Percentiles rank a stretch among this genome's conserved stretches.
These are phyloP conservation scores for Panthera uncia DNA, from an alignment of 2,113 vertebrate species.

Conservation along the genomic window DNA sequence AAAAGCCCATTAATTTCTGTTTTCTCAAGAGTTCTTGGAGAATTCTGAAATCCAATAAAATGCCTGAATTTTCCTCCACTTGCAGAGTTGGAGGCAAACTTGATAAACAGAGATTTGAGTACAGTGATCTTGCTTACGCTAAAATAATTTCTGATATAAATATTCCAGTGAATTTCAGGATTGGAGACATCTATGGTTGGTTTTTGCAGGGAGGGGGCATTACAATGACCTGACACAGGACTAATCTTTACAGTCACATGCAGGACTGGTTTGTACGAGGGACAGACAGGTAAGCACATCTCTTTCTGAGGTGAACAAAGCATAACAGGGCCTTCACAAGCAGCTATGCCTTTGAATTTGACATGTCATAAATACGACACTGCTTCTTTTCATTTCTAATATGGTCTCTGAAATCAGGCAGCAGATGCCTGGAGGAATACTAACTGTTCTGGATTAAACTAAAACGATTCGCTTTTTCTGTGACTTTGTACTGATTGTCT, in stretches of 20 bases:
- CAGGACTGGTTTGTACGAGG: background rate
- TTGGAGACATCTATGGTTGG: background rate
- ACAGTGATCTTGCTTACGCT: background rate
- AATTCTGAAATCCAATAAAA: background rate
- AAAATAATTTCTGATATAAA: background rate
- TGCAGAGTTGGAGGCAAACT: background rate
- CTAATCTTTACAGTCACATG: background rate
- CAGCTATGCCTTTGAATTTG: background rate
- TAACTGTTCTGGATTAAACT: background rate
- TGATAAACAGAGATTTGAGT: background rate
- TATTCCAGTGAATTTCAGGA: background rate
- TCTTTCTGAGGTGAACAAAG: constrained; percentile 12
- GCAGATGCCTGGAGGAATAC: background rate
- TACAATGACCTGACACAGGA: background rate
- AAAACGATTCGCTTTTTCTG: background rate
- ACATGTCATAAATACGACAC: background rate
- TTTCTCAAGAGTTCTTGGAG: background rate
- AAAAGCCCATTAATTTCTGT: background rate
- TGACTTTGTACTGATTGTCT: background rate
- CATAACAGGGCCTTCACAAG: background rate
- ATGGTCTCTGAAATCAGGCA: background rate
- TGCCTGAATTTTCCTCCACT: background rate
- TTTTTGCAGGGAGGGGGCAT: background rate
- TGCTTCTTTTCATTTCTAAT: background rate
- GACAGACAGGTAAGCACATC: background rate